Base-by-base conservation (phyloP, 2,797 vertebrate genomes). In the Sphaeramia orbicularis region DNA sequence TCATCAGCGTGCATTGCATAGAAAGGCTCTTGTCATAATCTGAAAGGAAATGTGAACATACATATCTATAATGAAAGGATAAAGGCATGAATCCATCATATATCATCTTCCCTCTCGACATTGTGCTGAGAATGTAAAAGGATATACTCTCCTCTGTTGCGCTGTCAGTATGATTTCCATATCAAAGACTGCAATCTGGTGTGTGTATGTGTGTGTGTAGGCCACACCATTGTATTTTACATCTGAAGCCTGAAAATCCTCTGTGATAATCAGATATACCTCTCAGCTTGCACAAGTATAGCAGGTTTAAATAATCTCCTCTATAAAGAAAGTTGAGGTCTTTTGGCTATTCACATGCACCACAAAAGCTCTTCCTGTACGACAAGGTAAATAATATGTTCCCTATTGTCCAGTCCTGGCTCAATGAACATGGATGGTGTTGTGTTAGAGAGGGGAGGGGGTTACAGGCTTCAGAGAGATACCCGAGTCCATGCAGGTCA, bases 21-120 rank as follows among this genome's bases (percentile, higher is more conserved):
- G 94, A 93, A 83, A 91, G 91, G 73, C 91, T 93, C 86, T 94
- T 94, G 76, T 94, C 93, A 88, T 95, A 94, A 89, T 96, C 98
- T 99, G 91, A 76, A 70, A 73, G 64, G 61, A 78, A 63, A 91
- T 62, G 50, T 78, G 76, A 77, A 87, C 67, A 88, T 77, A 74
- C 45, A 73, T 63, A 74, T 72, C 66, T 67, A 76, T 82, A 71
- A 84, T 58, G 51, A 59, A 62, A 45, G 11, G 58, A 74, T 47
- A 61, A 49, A 40, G 42, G 15, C 35, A 57, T 45, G 11, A 75
- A 81, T 73, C 52, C 49, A 55, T 65, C 18, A 13, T 40, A 50
- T 83, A 82, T 91, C 81, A 61, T 65, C 84, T 85, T 83, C 60
- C 74, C 75, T 77, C 75, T 64, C 11, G 7, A 47, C 65, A 67